Percentiles rank a stretch among this genome's conserved stretches.
Evolutionary conservation across 2,113 vertebrate genomes (phyloP).

Genomic region (Axis porcinus): DNA sequence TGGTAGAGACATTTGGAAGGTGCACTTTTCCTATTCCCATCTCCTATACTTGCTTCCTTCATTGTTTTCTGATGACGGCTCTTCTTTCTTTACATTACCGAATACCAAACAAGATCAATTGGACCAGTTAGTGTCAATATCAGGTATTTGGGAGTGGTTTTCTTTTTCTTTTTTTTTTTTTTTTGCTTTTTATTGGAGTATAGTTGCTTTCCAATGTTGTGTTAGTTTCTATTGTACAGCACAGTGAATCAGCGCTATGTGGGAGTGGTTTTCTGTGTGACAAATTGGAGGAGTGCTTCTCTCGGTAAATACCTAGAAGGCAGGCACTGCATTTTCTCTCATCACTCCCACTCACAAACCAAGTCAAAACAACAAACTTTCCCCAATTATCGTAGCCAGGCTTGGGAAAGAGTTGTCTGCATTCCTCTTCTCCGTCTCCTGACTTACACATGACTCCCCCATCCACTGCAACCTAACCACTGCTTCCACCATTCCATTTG

Average conservation of each 20-base stretch:
- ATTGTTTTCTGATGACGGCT: neutral
- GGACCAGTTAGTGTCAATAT: neutral
- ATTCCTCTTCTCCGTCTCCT: neutral
- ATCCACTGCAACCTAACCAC: neutral
- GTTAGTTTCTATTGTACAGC: neutral
- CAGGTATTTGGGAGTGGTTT: neutral
- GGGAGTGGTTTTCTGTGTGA: neutral
- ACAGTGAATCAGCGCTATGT: neutral
- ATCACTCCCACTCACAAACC: neutral
- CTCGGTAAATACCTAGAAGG: neutral
- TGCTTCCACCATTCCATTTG: neutral
- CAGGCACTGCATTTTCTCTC: neutral
- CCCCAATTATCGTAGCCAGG: neutral
- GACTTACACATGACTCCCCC: neutral
- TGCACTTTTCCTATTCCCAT: neutral
- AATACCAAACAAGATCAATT: neutral
- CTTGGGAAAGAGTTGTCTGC: neutral
- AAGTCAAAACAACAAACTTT: neutral
- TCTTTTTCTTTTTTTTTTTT: neutral
- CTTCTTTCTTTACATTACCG: neutral
- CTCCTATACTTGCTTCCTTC: neutral
- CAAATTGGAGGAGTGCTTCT: neutral
- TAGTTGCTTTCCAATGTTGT: neutral
- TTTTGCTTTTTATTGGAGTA: neutral
- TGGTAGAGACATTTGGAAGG: neutral